These are phyloP conservation scores for Melanocharis versteri DNA, from an alignment of 2,113 vertebrate species.

Conservation along the genomic window DNA sequence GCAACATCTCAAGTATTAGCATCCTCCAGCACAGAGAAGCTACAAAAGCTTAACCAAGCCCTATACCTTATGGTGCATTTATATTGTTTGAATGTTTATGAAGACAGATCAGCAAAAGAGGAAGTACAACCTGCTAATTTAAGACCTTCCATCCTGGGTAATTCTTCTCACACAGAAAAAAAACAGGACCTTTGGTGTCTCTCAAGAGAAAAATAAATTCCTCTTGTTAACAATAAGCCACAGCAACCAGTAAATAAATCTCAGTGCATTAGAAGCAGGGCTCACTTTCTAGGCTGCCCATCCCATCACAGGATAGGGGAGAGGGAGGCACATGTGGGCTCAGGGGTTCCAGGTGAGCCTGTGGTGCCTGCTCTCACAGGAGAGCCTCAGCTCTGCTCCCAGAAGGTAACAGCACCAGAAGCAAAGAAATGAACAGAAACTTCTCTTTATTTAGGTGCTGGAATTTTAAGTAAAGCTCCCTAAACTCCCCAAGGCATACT, in stretches of 20 bases:
- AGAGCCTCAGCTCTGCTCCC: neutral
- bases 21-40: neutral
- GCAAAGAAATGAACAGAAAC: neutral
- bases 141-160: neutral
- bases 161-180: neutral
- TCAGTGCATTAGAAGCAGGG: neutral
- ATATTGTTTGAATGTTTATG: neutral
- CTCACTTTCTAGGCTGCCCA: neutral
- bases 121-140: neutral
- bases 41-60: neutral
- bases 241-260: neutral
- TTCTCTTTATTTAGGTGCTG: neutral
- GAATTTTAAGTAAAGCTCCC: neutral
- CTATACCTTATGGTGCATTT: neutral
- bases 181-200: neutral
- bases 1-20: neutral
- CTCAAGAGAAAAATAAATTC: neutral
- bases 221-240: neutral
- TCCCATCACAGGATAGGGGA: neutral
- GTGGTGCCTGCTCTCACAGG: accelerated
- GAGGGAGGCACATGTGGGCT: accelerated
- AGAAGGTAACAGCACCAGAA: neutral
- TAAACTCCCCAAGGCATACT: neutral
- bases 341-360: neutral
- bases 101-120: neutral